Conservation (phyloP, 2,113 vertebrate genomes). For the Archilochus colubris region DNA sequence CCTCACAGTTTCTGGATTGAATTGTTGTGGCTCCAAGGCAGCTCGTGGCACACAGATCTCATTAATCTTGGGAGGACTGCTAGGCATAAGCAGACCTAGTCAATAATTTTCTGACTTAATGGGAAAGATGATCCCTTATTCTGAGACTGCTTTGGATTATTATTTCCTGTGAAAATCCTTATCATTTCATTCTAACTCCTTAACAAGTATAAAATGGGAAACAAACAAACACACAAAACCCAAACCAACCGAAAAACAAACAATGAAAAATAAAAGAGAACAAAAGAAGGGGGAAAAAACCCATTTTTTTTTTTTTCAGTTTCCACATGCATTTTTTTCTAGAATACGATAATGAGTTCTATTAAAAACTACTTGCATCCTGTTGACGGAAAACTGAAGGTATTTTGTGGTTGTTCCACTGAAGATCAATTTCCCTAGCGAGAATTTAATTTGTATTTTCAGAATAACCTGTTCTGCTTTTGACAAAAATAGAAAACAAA, state of each 20-base stretch:
- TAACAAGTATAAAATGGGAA: neutral
- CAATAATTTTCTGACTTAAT: neutral
- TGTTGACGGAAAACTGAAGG: neutral
- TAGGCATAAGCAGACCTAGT: neutral
- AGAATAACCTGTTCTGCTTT: neutral
- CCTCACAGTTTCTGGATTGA: neutral
- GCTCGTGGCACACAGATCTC: neutral
- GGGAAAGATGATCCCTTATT: neutral
- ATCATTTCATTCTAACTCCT: neutral
- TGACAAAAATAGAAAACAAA: neutral
- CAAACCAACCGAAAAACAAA: no score
- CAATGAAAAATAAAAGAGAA: neutral
- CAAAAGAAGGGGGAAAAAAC: neutral
- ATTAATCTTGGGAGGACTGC: neutral
- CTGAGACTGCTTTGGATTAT: neutral
- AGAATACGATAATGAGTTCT: neutral
- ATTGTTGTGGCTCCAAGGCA: neutral
- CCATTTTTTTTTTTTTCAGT: neutral
- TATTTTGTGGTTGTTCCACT: neutral
- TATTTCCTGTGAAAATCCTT: neutral
- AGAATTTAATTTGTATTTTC: neutral
- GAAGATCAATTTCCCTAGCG: neutral
- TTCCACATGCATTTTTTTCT: neutral
- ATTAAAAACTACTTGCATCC: neutral
- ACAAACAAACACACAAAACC: no score